These are phyloP conservation scores for Psix sp. DNA, from an alignment of 1,140 invertebrate species.

Conservation along the genomic window DNA sequence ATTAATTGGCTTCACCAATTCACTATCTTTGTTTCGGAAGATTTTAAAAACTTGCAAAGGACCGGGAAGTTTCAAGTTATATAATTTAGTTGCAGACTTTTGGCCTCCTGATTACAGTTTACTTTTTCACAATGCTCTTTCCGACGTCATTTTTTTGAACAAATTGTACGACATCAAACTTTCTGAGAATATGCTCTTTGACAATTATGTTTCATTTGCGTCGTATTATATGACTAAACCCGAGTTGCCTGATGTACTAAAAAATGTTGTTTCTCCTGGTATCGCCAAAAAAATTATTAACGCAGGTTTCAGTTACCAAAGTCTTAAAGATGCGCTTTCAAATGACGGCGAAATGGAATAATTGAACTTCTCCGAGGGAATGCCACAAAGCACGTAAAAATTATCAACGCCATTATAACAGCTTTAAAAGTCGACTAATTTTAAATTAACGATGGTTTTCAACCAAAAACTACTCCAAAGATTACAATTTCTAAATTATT, in stretches of 20 bases:
- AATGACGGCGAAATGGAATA: neutral
- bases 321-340: neutral
- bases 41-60: slow-evolving; percentile 10
- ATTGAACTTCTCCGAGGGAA: no score
- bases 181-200: neutral
- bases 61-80: slow-evolving; percentile 4
- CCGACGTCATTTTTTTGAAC: slow-evolving; percentile 15
- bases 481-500: no score
- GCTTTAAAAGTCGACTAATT: no score
- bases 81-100: slow-evolving; percentile 23
- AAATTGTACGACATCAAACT: slow-evolving; percentile 7
- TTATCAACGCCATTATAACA: no score
- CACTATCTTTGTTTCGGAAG: slow-evolving; percentile 15
- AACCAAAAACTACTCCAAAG: no score
- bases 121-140: slow-evolving; percentile 13
- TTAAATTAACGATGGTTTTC: no score
- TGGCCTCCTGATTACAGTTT: neutral
- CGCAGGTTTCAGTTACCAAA: neutral
- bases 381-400: no score
- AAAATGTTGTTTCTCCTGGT: neutral
- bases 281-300: neutral
- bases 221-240: slow-evolving; percentile 4
- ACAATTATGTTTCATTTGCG: neutral
- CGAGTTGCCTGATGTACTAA: neutral
- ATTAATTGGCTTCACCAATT: slow-evolving; percentile 19